These are phyloP conservation scores for Drosophila obscura DNA, from an alignment of 1,140 invertebrate species.

Conservation along the genomic window DNA sequence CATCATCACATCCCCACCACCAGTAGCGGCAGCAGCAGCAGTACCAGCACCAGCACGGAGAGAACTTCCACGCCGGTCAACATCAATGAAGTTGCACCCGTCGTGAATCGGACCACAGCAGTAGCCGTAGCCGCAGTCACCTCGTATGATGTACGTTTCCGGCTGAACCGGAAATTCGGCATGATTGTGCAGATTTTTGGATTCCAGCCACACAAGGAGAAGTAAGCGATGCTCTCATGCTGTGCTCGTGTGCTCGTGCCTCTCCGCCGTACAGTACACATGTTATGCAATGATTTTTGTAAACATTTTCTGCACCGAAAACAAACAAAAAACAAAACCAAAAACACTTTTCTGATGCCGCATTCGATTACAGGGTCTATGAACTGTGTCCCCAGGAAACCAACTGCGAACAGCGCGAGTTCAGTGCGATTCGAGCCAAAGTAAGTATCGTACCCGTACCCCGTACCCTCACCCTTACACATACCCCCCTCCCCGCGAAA, in stretches of 20 bases:
- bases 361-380: slow-evolving; percentile 61
- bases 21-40: slow-evolving; percentile 10
- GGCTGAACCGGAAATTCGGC: slow-evolving; percentile 76
- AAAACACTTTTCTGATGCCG: not conserved
- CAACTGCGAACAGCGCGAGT: slow-evolving; percentile 77
- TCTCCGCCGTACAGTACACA: slow-evolving; percentile 43
- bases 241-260: not conserved
- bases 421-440: slow-evolving; percentile 77
- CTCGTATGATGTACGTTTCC: slow-evolving; percentile 73
- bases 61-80: slow-evolving; percentile 35
- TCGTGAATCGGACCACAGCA: slow-evolving; percentile 23
- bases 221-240: slow-evolving; percentile 52
- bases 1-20: slow-evolving; percentile 53
- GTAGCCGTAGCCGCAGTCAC: slow-evolving; percentile 1
- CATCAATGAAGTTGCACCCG: slow-evolving; percentile 46
- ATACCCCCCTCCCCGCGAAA: slow-evolving; percentile 16
- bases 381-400: slow-evolving; percentile 78
- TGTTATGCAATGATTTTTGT: slow-evolving; percentile 55
- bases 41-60: slow-evolving; percentile 18
- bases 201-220: slow-evolving; percentile 76
- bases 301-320: slow-evolving; percentile 48
- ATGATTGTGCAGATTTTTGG: slow-evolving; percentile 83
- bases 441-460: slow-evolving; percentile 51
- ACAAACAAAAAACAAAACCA: slow-evolving; percentile 19
- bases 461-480: too few relatives aligned